Evolutionary conservation across 2,797 vertebrate genomes (phyloP), one percentile per base, ranked within the genome.

Genomic region (Arrhamphus sclerolepis): DNA sequence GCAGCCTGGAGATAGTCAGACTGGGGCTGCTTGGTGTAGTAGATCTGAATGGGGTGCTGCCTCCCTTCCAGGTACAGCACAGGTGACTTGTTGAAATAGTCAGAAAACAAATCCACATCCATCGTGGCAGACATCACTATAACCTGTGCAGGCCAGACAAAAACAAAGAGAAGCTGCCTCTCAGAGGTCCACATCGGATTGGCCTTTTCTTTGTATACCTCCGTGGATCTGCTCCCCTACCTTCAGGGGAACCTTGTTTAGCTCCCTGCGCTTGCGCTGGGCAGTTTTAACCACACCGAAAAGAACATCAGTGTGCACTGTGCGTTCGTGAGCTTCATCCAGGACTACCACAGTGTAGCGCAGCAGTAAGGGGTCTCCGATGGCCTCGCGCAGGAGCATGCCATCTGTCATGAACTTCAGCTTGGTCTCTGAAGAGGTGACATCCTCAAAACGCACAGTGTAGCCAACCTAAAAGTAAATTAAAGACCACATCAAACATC

Each of bases 81-180:
- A 0, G 97, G 97, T 0, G 97, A 96, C 39, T 95, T 94, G 20
- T 84, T 94, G 83, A 99, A 98, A 78, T 99, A 99, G 67, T 96
- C 93, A 0, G 97, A 97, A 86, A 99, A 99, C 64, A 96, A 89
- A 78, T 98, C 97, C 18, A 99, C 97, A 0, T 99, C 97, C 98
- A 99, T 98, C 0, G 97, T 99, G 55, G 97, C 98, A 0, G 98
- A 99, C 98, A 99, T 99, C 80, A 99, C 65, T 0, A 98, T 84
- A 50, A 99, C 90, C 98, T 98, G 56, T 0, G 21, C 28, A 50
- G 57, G 52, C 8, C 7, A 20, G 13, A 22, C 5, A 24, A 21
- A 22, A 4, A 41, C n/a, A 21, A 38, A n/a, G 1, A 19, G 11
- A 24, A n/a, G 8, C 20, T 38, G 44, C 20, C 14, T 34, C 34